Percentiles rank a stretch among this genome's conserved stretches.
These are phyloP conservation scores for Emydura subglobosa DNA, from an alignment of 2,113 vertebrate genomes.

Conservation along the genomic window DNA sequence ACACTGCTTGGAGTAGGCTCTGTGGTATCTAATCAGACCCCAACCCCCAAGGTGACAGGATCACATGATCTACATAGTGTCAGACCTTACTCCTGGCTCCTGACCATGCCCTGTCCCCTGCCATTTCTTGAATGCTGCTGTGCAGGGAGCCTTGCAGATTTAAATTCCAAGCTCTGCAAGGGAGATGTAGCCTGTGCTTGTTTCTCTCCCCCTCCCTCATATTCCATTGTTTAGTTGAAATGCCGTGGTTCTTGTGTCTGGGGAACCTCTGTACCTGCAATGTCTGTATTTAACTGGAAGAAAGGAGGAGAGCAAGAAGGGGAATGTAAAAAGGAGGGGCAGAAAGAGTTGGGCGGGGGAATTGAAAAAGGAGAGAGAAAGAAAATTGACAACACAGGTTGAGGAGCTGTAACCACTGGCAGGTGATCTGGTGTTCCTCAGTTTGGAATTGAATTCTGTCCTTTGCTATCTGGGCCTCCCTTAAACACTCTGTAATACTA, in stretches of 20 bases:
- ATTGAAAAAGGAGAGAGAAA: not conserved
- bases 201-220: not conserved
- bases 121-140: not conserved
- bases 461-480: not conserved
- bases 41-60: not conserved
- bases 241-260: rapidly evolving
- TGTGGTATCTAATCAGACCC: not conserved
- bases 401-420: not conserved
- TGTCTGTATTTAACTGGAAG: not conserved
- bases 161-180: not conserved
- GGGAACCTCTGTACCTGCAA: not conserved
- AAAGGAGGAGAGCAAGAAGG: not conserved
- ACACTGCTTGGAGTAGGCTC: not conserved
- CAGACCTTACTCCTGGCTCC: rapidly evolving
- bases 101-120: not conserved
- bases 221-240: not conserved
- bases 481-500: not conserved
- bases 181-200: not conserved
- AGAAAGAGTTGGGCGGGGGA: too few relatives aligned
- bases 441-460: not conserved
- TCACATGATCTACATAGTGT: rapidly evolving
- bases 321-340: not conserved
- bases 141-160: not conserved
- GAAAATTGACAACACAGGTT: not conserved
- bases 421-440: not conserved